Evolutionary conservation across 2,888 invertebrate species (phyloP), one percentile per base, ranked within the genome.

Genomic region (Drosophila mimetica): DNA sequence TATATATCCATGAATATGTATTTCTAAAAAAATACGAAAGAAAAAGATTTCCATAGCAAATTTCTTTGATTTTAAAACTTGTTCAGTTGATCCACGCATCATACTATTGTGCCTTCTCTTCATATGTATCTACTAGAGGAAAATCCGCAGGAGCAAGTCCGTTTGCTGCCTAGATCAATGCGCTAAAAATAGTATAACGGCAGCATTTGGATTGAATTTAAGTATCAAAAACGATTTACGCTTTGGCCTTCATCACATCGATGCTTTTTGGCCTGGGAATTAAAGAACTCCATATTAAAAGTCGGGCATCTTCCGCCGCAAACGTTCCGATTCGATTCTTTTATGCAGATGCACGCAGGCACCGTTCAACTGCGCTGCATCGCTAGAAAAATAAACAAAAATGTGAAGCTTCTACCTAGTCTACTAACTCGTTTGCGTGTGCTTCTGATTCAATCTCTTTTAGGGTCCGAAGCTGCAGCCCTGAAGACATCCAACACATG

Each of bases 331-430:
- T 11, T 30, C 25, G 25, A n/a, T n/a, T 34, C 11, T 58, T 28
- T 34, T 8, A 13, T 28, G 25, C 60, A n/a, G 37, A 61, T 61
- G 61, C 34, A 34, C 59, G 71, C 78, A 79, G 78, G 78, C 48
- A 76, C 89, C 71, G 89, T 50, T 88, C 87, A 85, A 88, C 89
- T 82, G 80, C 85, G 69, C 71, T 73, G 76, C 74, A 88, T 79
- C 72, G 89, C 89, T 88, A 82, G 60, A 36, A 55, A 55, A 60
- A 70, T 66, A 82, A 77, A 72, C 67, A 64, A 77, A 77, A 81
- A 71, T n/a, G 71, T 76, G 63, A 48, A 65, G 63, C 57, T 57
- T 59, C 71, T 59, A 70, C 78, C 84, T 71, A 77, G 47, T 13
- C 69, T 67, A 71, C 64, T 64, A 42, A 53, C 61, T 47, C 41